Conservation (phyloP, 2,797 vertebrate species). For the Anolis apletophallus region DNA sequence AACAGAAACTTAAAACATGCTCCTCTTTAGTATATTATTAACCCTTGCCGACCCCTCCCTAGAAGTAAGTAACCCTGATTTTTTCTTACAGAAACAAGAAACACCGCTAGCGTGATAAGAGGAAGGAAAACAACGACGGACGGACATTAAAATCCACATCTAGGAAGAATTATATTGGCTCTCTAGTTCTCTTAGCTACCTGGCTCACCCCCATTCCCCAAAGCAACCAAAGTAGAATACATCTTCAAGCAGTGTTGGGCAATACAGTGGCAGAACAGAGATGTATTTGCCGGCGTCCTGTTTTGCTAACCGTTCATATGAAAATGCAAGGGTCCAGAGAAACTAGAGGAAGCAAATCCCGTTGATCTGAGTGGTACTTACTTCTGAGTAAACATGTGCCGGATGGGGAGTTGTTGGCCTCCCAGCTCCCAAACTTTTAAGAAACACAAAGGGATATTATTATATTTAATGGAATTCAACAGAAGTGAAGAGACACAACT, state of each 20-base stretch:
- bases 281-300: background rate
- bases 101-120: background rate
- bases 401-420: too few relatives aligned
- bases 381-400: background rate
- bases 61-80: background rate
- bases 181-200: background rate
- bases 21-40: conserved; percentile 26
- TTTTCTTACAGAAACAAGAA: conserved; percentile 22
- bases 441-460: background rate
- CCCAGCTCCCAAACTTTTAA: background rate
- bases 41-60: background rate
- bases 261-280: background rate
- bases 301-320: too few relatives aligned
- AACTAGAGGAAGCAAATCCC: background rate
- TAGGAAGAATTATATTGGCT: background rate
- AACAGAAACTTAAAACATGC: conserved; percentile 19
- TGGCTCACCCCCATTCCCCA: background rate
- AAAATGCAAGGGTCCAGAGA: background rate
- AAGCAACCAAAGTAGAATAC: background rate
- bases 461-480: background rate
- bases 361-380: background rate
- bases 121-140: background rate
- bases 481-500: background rate
- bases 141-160: background rate
- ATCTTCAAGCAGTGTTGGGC: background rate